Base-by-base conservation (phyloP, 2,797 vertebrate genomes). In the Enteromius fasciolatus region DNA sequence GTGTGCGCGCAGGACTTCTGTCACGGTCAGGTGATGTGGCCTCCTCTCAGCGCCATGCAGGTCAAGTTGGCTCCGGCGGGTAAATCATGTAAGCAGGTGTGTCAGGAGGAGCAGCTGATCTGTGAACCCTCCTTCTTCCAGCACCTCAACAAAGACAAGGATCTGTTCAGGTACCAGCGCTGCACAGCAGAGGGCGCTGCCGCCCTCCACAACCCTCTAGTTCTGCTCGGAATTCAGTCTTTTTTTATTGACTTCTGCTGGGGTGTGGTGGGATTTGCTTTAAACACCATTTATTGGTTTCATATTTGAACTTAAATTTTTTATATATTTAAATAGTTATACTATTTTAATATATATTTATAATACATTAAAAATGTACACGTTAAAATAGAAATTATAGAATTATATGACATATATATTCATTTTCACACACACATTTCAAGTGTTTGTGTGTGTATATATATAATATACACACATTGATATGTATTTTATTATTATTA, bases 21-120 rank as follows among this genome's bases (percentile, higher is more conserved):
- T 87, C 98, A 99, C 0, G 97, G 98, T 25, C 98, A 99, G 90
- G 97, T 99, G 91, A 99, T 98, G 98, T 99, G 98, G 98, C 98
- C 98, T 0, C 97, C 98, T 0, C 94, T 99, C 90, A 95, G 92
- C 67, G 93, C 96, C 9, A 93, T 99, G 90, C 97, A 97, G 92
- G 97, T 99, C 36, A 97, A 96, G 88, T 87, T 96, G 44, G 96
- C 98, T 0, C 95, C 96, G 63, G 94, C 96, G 0, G 96, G 97
- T 2, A 96, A 94, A 89, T 96, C 97, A 39, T 99, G 98, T 88
- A 99, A 99, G 83, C 97, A 99, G 91, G 94, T 98, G 74, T 99
- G 98, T 90, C 98, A 99, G 93, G 97, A 99, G 92, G 96, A 94
- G 88, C 97, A 98, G 89, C 96, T 99, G 85, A 97, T 99, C 93